Evolutionary conservation across 1,140 invertebrate genomes (phyloP).

Genomic region (Cyclargus thomasi): DNA sequence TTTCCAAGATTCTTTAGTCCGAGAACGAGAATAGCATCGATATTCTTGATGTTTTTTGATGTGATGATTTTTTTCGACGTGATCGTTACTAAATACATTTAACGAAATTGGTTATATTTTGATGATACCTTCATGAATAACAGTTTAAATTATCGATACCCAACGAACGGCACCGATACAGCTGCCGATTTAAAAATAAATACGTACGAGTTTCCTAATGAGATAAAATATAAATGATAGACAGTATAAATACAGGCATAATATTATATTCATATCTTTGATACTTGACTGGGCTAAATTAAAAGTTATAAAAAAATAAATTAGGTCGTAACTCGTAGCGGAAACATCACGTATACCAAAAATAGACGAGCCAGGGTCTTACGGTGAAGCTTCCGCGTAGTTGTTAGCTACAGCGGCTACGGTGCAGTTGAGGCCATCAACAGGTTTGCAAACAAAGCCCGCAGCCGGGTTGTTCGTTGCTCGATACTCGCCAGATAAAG

Average conservation of each 20-base stretch:
- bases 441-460: slow-evolving; percentile 45
- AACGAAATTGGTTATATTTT: too few species aligned
- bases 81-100: too few species aligned
- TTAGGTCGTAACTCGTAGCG: slow-evolving; percentile 36
- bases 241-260: not conserved
- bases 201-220: too few species aligned
- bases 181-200: too few species aligned
- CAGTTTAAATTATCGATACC: too few species aligned
- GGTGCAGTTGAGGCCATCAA: slow-evolving; percentile 26
- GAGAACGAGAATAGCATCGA: too few species aligned
- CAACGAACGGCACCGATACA: too few species aligned
- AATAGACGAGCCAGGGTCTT: slow-evolving; percentile 61
- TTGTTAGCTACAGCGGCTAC: slow-evolving; percentile 36
- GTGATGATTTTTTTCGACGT: too few species aligned
- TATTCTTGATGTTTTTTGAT: too few species aligned
- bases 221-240: too few species aligned
- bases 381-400: slow-evolving; percentile 42
- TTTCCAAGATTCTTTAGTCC: too few species aligned
- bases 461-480: slow-evolving; percentile 14
- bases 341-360: slow-evolving; percentile 52
- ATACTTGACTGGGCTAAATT: slow-evolving; percentile 11
- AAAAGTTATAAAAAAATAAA: slow-evolving; percentile 2
- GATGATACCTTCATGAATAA: too few species aligned
- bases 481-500: slow-evolving; percentile 37
- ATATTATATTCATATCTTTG: slow-evolving; percentile 2